Percentiles rank a stretch among this genome's conserved stretches.
Conservation (phyloP, 2,797 vertebrate genomes). For the Cyclopterus lumpus region DNA sequence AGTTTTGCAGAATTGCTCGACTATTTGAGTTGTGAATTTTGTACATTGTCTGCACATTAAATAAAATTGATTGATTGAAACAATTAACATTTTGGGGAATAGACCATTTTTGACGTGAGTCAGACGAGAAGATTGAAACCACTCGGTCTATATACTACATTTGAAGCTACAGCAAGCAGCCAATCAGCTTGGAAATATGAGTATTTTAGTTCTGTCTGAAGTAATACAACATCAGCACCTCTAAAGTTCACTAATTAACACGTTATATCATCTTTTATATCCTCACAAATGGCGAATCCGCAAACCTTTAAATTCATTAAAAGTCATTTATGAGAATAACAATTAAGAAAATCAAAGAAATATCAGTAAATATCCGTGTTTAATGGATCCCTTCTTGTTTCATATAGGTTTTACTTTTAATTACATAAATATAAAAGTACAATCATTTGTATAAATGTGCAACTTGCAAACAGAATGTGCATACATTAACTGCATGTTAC, state of each 20-base stretch:
- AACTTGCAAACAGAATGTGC: conserved; percentile 86
- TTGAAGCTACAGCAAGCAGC: neutral
- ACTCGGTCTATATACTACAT: neutral
- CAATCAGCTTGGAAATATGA: neutral
- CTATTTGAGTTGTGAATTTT: neutral
- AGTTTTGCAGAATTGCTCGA: conserved; percentile 8
- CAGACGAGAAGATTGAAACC: neutral
- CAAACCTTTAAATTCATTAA: neutral
- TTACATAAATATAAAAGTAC: conserved; percentile 89
- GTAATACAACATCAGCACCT: neutral
- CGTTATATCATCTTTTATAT: conserved; percentile 8
- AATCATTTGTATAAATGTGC: conserved; percentile 89
- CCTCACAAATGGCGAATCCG: neutral
- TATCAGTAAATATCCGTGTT: conserved; percentile 74
- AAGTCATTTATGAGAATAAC: conserved; percentile 1
- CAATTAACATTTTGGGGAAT: neutral
- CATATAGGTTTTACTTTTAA: conserved; percentile 78
- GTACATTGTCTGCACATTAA: neutral
- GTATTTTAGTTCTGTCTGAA: neutral
- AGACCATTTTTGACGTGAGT: neutral
- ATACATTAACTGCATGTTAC: conserved; percentile 82
- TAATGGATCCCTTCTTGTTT: conserved; percentile 73
- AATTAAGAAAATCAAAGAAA: conserved; percentile 31
- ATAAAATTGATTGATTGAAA: neutral
- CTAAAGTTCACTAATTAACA: neutral